Base-by-base conservation (phyloP, 2,888 invertebrate species). In the Chalcis sispes region DNA sequence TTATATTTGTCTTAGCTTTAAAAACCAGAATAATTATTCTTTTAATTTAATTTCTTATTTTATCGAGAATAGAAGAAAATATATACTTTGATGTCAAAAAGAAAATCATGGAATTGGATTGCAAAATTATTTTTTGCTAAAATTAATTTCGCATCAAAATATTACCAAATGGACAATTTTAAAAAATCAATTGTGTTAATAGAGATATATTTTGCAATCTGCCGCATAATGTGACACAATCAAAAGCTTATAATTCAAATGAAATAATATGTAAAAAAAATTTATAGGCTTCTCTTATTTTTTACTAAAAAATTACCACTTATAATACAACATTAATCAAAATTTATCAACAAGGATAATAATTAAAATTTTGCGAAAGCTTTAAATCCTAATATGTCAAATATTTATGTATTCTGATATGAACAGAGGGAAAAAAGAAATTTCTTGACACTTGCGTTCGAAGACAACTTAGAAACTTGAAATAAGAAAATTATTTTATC, bases 401-500 rank as follows among this genome's bases (percentile, higher is more conserved):
- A 70, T 50, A 32, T 42, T 5, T 27, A 10, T 18, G 23, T 23
- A 4, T 27, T 52, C 23, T 13, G 58, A 50, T 18, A 50, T 25
- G 27, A 42, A 27, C 8, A 8, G 25, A 54, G 8, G 46, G 23
- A 56, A 62, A n/a, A 65, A n/a, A 8, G 18, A 56, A 29, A 1
- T 61, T 61, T 42, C n/a, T 18, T 46, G 32, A 36, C 46, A 15
- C 25, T 15, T 32, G 36, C 18, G 13, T 67, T 67, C 25, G 56
- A 69, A 42, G 27, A 56, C 23, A 69, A 46, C 20, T n/a, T 25
- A 59, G 46, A 56, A 56, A 62, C n/a, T 25, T 69, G 13, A 46
- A 15, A 56, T 29, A 36, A n/a, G n/a, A 15, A 66, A 48, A 64
- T 69, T 75, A 64, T 69, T 75, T 75, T 70, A 52, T 69, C 27